Base-by-base conservation (phyloP, 2,113 vertebrate genomes). In the Paradoxurus hermaphroditus region DNA sequence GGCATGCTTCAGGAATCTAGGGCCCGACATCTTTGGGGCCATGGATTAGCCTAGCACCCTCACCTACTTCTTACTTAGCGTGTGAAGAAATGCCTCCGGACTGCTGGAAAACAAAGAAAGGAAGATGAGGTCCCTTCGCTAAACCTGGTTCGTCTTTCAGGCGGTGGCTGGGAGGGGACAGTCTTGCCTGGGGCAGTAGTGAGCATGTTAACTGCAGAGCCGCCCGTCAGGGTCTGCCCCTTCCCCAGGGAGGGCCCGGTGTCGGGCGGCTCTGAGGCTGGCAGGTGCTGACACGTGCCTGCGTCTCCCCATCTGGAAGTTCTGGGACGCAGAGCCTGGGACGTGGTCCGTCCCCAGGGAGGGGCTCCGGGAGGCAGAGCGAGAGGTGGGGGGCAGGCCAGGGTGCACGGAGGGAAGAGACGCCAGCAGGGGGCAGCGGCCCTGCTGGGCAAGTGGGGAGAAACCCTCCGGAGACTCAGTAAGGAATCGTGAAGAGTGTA, bases 231-330 rank as follows among this genome's bases (percentile, higher is more conserved):
- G 16, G 49, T 31, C 41, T 72, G 39, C 34, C 39, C 41, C 68
- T 51, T 29, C 81, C 34, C 5, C 1, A 19, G 12, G 8, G 39
- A 29, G 23, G 18, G 16, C 73, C n/a, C 0, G 0, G 0, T 11
- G 11, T 7, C 0, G 0, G 29, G 44, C 25, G 34, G 46, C 18
- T 36, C 70, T 4, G 11, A 46, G 73, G 25, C 39, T 16, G 75
- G 23, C 7, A 31, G 3, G 84, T 23, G 34, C 62, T 51, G 3
- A 39, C 34, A 2, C 9, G 34, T 49, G n/a, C 44, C 75, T 67
- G 44, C 16, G 4, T 62, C 7, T 14, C 36, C 18, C 6, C 0
- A 4, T 70, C 15, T 25, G 21, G 13, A 46, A 11, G n/a, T 13
- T 34, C 3, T 10, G 67, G n/a, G 29, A 31, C 21, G 19, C 46